Evolutionary conservation across 2,888 invertebrate species (phyloP), one percentile per base, ranked within the genome.

Genomic region (Caprella mutica): DNA sequence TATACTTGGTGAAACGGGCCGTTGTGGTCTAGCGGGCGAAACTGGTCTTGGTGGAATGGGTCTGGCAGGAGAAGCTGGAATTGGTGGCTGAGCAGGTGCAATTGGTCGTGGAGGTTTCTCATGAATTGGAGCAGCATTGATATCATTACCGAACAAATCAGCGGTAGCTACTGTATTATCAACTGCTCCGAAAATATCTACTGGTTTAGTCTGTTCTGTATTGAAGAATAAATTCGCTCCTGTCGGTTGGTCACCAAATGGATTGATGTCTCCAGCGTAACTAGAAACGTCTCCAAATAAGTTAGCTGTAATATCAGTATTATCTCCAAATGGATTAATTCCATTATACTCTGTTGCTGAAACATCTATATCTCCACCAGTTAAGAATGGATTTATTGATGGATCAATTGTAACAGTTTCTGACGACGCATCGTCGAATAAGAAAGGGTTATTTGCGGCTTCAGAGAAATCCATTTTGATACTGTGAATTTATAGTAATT

Each of bases 1-100:
- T 2, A 77, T 71, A 0, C 78, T 75, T 38, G 78, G 78, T 14
- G 77, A 75, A 33, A 77, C 75, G 5, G 77, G 78, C 26, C 76
- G 75, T 19, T 17, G 70, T 12, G 73, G 74, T 6, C 42, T 52
- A 17, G 56, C 39, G 48, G 55, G 55, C 30, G 65, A 55, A 42
- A 52, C 56, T n/a, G 59, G 58, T 6, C 54, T 59, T 14, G 61
- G 65, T 54, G 59, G 54, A 14, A 38, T 40, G 35, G 29, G 40
- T 40, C 50, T 51, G 29, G 42, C 30, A 43, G 56, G 56, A 42
- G 35, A 27, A n/a, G 46, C 27, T 33, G 51, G 53, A 24, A 44
- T 56, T 17, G 52, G 54, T n/a, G 44, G 48, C 17, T 55, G 38
- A 8, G 55, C 35, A n/a, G 57, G 54, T 1, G 59, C 6, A 14